Evolutionary conservation across 2,113 vertebrate species (phyloP).

Genomic region (Scalopus aquaticus): DNA sequence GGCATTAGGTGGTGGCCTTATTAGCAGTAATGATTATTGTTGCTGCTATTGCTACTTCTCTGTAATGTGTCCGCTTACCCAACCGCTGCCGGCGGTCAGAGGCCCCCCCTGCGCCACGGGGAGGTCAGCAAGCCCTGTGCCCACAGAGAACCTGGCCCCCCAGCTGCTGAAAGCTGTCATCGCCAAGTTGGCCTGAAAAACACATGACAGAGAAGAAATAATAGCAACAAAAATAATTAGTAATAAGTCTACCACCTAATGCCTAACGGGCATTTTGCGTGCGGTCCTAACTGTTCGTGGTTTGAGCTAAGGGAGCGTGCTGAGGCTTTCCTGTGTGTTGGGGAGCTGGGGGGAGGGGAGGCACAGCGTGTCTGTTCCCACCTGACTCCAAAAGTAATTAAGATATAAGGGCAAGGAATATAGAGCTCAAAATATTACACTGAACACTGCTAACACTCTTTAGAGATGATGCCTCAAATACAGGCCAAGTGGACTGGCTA

Average conservation of each 20-base stretch:
- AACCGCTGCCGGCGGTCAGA: too few species aligned
- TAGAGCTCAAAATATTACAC: background rate
- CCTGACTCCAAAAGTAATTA: conserved; percentile 1
- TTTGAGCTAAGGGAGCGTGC: background rate
- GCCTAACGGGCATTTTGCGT: background rate
- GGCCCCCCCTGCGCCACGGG: too few species aligned
- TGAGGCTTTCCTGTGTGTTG: background rate
- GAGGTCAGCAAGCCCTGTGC: background rate
- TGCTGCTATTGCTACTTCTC: too few species aligned
- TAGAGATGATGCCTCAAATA: background rate
- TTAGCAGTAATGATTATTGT: too few species aligned
- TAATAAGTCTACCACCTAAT: background rate
- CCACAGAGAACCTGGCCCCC: background rate
- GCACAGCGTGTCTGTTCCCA: background rate
- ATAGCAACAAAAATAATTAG: too few species aligned
- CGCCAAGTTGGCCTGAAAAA: background rate
- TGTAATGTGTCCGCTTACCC: too few species aligned
- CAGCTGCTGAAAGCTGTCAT: background rate
- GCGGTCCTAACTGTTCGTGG: background rate
- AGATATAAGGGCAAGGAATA: background rate
- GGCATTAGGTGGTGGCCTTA: too few species aligned
- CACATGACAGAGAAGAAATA: background rate
- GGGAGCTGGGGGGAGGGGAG: background rate
- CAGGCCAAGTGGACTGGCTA: background rate
- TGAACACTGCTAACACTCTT: background rate